Percentiles rank a stretch among this genome's conserved stretches.
Evolutionary conservation across 2,113 vertebrate species (phyloP).

Genomic region (Theristicus caerulescens): DNA sequence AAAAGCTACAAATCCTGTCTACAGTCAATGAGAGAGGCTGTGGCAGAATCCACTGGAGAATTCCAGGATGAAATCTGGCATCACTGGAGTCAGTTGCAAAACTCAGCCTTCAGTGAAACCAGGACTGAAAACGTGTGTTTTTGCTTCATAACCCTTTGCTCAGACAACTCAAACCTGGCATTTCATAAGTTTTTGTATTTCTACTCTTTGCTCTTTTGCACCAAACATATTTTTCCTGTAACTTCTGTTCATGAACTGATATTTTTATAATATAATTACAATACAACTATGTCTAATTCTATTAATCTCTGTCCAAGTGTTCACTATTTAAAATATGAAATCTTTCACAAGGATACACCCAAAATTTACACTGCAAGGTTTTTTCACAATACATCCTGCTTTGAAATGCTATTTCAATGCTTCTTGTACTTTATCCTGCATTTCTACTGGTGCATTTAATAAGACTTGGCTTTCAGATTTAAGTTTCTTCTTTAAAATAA

Average conservation of each 20-base stretch:
- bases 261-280: background rate
- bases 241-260: background rate
- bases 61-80: background rate
- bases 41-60: background rate
- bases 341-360: background rate
- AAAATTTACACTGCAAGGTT: background rate
- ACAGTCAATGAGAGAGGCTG: background rate
- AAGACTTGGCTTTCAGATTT: background rate
- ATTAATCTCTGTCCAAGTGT: background rate
- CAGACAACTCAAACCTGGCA: background rate
- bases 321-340: background rate
- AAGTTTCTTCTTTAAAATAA: slow-evolving; percentile 49
- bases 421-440: slow-evolving; percentile 25
- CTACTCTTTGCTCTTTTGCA: background rate
- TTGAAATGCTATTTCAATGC: background rate
- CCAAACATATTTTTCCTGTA: background rate
- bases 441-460: slow-evolving; percentile 15
- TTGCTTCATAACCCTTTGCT: background rate
- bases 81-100: background rate
- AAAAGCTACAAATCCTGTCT: background rate
- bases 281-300: background rate
- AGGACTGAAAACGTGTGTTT: background rate
- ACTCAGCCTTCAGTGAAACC: background rate
- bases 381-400: background rate
- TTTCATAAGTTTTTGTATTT: background rate